Conservation (phyloP, 2,113 vertebrate species). For the Bothrops jararaca region DNA sequence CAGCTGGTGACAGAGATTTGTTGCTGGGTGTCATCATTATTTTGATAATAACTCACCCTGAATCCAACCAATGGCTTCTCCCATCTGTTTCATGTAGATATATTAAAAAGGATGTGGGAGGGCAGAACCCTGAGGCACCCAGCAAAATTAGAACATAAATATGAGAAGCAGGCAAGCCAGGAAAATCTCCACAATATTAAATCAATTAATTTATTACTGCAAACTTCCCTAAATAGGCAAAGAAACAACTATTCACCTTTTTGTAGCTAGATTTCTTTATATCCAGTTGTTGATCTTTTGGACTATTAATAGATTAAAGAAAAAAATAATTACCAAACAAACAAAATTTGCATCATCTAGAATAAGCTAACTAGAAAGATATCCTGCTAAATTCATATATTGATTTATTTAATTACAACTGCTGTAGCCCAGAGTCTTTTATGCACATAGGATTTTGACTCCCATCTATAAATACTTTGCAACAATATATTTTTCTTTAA, state of each 20-base stretch:
- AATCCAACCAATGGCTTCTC: neutral
- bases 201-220: neutral
- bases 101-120: neutral
- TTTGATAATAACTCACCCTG: neutral
- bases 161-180: neutral
- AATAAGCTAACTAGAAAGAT: neutral
- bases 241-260: conserved; percentile 77
- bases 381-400: neutral
- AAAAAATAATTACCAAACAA: conserved; percentile 7
- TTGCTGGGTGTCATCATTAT: neutral
- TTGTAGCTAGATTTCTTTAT: conserved; percentile 97
- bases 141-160: neutral
- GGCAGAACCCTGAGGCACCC: neutral
- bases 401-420: no score
- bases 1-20: neutral
- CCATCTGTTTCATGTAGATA: neutral
- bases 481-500: neutral
- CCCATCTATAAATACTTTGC: neutral
- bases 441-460: neutral
- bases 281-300: conserved; percentile 86
- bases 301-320: conserved; percentile 70
- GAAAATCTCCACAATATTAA: neutral
- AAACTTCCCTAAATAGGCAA: neutral
- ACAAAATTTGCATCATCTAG: conserved; percentile 20
- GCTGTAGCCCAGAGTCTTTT: neutral